A percentile compares a stretch with the other conserved stretches of the same genome.
Evolutionary conservation across 2,113 vertebrate species (phyloP).

Genomic region (Micromys minutus): DNA sequence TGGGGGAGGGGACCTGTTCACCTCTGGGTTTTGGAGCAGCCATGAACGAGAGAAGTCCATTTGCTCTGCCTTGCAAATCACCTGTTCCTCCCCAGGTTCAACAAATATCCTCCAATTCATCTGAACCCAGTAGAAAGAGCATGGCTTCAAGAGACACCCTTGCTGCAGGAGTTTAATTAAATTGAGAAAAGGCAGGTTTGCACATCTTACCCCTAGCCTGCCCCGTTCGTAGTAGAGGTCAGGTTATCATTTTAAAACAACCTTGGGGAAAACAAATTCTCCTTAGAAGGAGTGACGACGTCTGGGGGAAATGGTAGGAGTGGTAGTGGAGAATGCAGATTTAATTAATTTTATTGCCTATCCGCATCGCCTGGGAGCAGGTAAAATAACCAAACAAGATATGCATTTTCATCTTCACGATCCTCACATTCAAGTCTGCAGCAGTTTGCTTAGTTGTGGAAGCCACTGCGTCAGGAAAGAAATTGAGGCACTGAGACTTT

Average conservation of each 20-base stretch:
- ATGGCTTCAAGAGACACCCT: neutral
- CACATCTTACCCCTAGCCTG: neutral
- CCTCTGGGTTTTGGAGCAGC: neutral
- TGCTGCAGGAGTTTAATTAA: constrained; percentile 55
- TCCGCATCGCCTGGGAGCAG: constrained; percentile 9
- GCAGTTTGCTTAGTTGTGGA: neutral
- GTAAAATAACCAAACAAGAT: constrained; percentile 53
- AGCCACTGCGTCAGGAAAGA: neutral
- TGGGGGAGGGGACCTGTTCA: neutral
- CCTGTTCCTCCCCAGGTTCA: neutral
- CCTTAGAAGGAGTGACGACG: constrained; percentile 47
- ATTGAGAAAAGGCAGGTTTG: constrained; percentile 49
- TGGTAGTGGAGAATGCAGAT: constrained; percentile 47
- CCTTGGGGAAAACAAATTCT: neutral
- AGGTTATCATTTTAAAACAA: constrained; percentile 67
- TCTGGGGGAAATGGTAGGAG: constrained; percentile 38
- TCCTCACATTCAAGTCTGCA: neutral
- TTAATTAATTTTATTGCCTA: constrained; percentile 67
- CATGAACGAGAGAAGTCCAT: neutral
- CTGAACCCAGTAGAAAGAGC: neutral
- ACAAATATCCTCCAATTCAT: neutral
- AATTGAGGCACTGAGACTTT: neutral
- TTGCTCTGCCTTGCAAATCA: neutral
- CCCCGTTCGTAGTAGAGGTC: constrained; percentile 49
- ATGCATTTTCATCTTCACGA: constrained; percentile 38